Percentiles rank a stretch among this genome's conserved stretches.
phyloP scores from a whole-genome alignment of 2,888 invertebrate species.

The Celastrina argiolus region DNA sequence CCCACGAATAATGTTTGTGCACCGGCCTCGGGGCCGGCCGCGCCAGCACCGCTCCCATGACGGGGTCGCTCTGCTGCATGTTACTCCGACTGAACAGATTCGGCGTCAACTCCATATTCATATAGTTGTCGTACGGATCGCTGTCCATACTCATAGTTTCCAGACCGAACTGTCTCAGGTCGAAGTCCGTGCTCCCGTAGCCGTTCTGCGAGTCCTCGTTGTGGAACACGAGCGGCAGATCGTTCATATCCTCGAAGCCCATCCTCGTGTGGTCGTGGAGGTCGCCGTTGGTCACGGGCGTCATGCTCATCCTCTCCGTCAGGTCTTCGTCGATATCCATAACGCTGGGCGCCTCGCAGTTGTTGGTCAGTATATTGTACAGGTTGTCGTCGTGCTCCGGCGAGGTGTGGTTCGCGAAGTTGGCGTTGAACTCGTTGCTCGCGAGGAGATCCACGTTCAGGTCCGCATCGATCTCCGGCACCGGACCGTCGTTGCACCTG shows the following conservation, averaged over 20 bases:
- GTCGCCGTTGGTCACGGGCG: conserved; percentile 62
- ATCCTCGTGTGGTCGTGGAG: conserved; percentile 59
- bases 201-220: conserved; percentile 55
- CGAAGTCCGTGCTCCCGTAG: conserved; percentile 63
- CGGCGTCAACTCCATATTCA: conserved; percentile 66
- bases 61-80: conserved; percentile 82
- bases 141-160: conserved; percentile 76
- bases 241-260: conserved; percentile 68
- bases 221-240: conserved; percentile 65
- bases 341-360: conserved; percentile 38
- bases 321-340: conserved; percentile 47
- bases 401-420: conserved; percentile 49
- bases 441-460: conserved; percentile 42
- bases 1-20: conserved; percentile 84
- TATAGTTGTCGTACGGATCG: conserved; percentile 63
- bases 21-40: conserved; percentile 80
- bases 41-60: conserved; percentile 82
- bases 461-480: conserved; percentile 51
- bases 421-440: conserved; percentile 47
- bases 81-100: conserved; percentile 70
- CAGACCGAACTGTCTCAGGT: conserved; percentile 81
- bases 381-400: conserved; percentile 60
- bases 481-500: conserved; percentile 43
- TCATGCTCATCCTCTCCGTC: conserved; percentile 58
- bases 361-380: conserved; percentile 59